These are phyloP conservation scores for Delphinus delphis DNA, from an alignment of 2,113 vertebrate genomes.

Conservation along the genomic window DNA sequence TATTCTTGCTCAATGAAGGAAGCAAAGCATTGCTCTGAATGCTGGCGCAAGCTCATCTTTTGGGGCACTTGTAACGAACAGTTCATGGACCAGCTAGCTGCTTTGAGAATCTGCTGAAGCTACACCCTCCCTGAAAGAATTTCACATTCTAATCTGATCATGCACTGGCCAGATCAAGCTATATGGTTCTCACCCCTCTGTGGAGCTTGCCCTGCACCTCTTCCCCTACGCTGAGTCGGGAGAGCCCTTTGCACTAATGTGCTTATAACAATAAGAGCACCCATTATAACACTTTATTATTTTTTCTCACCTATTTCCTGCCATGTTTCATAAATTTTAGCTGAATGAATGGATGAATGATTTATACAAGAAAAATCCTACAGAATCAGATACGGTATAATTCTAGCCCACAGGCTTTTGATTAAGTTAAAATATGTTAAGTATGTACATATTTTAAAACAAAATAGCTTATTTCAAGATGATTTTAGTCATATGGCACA, in stretches of 20 bases:
- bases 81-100: background rate
- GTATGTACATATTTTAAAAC: slow-evolving; percentile 42
- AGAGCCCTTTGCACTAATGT: background rate
- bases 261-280: background rate
- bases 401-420: background rate
- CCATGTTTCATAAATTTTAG: background rate
- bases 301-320: background rate
- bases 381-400: background rate
- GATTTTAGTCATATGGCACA: slow-evolving; percentile 55
- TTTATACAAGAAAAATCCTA: background rate
- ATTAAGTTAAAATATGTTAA: slow-evolving; percentile 50
- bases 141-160: background rate
- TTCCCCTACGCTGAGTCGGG: background rate
- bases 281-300: background rate
- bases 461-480: slow-evolving; percentile 52
- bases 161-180: background rate
- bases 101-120: background rate
- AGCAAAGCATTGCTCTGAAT: background rate
- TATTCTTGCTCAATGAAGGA: background rate
- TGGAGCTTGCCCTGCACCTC: background rate
- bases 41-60: background rate
- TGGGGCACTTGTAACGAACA: background rate
- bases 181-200: background rate
- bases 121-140: background rate
- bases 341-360: background rate